A percentile compares a stretch with the other conserved stretches of the same genome.
Evolutionary conservation across 2,113 vertebrate species (phyloP).

Genomic region (Laticauda colubrina): DNA sequence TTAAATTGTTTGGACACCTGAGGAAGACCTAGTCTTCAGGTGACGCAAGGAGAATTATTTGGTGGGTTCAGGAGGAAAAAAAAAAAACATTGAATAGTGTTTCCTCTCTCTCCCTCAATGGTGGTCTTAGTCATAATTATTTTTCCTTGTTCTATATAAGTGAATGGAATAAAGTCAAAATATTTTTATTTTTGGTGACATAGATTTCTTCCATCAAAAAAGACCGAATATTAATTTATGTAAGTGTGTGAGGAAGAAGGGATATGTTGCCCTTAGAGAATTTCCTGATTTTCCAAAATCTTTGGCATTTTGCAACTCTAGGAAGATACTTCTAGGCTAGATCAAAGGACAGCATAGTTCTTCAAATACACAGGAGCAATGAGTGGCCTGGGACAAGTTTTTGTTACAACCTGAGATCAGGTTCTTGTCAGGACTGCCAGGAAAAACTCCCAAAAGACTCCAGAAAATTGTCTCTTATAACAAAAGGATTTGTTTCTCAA

Average conservation of each 20-base stretch:
- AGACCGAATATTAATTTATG: not conserved
- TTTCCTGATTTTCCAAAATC: not conserved
- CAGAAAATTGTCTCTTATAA: not conserved
- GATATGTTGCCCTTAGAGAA: not conserved
- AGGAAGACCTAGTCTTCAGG: not conserved
- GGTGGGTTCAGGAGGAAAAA: not conserved
- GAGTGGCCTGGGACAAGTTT: not conserved
- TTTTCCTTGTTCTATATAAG: not conserved
- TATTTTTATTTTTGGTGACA: not conserved
- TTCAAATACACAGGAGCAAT: not conserved
- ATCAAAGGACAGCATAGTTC: not conserved
- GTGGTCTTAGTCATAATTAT: not conserved
- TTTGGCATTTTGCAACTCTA: not conserved
- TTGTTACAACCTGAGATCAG: not conserved
- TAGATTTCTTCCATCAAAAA: not conserved
- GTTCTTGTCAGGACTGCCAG: not conserved
- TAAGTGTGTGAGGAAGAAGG: not conserved
- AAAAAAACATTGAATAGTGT: not conserved
- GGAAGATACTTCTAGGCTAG: not conserved
- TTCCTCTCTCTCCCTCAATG: not conserved
- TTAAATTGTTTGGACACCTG: not conserved
- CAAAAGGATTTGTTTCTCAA: not conserved
- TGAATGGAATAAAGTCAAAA: not conserved
- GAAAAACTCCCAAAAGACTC: not conserved
- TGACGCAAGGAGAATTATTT: not conserved